Base-by-base conservation (phyloP, 2,797 vertebrate genomes). In the Rhinoraja longicauda region DNA sequence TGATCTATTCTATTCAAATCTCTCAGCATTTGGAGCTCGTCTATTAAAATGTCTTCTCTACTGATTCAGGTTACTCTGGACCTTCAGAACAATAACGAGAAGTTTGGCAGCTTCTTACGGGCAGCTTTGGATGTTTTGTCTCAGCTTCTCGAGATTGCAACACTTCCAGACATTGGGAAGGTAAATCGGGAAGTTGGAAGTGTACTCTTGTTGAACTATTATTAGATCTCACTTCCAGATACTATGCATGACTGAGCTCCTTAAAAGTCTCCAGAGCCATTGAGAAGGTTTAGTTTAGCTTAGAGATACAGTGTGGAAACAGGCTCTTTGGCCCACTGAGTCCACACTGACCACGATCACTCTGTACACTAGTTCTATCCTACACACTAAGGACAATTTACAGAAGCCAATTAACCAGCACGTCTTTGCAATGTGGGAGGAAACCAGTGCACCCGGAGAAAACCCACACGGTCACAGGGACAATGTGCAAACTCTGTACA, bases 161-260 rank as follows among this genome's bases (percentile, higher is more conserved):
- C 98, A 0, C 97, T 99, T 6, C 97, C 98, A 59, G 99, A 99
- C 95, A 98, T 99, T 32, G 97, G 98, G 94, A 99, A 99, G 97
- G 99, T 99, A 94, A 53, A 75, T 57, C 1, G 13, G 62, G 24
- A 75, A 75, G 10, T 24, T 73, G 4, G 32, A 78, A 64, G 39
- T 64, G 62, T 17, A 29, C 1, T 15, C 29, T 45, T 32, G 62
- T 8, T 19, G 62, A 67, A 67, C 62, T 17, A 21, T 88, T n/a
- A 32, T 67, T 88, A 36, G 24, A n/a, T 26, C 26, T 8, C 24
- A 29, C 24, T 4, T 36, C 6, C 39, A 26, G 9, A 73, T 57
- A 32, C 75, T 76, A 8, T 57, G 32, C n/a, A 4, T 26, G 7
- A 17, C 7, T 88, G n/a, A 32, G 21, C 62, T 88, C 62, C n/a